Evolutionary conservation across 2,888 invertebrate genomes (phyloP).

Genomic region (Hecatera dysodea): DNA sequence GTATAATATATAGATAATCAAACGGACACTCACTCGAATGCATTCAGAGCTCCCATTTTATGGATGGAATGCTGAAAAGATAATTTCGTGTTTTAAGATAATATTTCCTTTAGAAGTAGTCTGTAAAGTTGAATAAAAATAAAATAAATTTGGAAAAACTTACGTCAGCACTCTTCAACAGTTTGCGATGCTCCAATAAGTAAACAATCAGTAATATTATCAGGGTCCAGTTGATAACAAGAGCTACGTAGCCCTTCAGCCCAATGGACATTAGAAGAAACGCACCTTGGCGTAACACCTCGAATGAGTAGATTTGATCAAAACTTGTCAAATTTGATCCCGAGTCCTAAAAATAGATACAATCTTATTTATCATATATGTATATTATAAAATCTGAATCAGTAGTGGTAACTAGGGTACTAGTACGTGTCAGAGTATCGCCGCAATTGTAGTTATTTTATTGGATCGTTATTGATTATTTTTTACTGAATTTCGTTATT

Average conservation of each 20-base stretch:
- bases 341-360: conserved; percentile 15
- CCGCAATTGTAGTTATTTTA: too few relatives aligned
- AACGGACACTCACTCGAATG: conserved; percentile 80
- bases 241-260: conserved; percentile 77
- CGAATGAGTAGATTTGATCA: conserved; percentile 59
- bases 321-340: background rate
- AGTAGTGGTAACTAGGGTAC: too few relatives aligned
- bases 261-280: conserved; percentile 75
- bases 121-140: background rate
- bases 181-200: conserved; percentile 63
- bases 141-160: conserved; percentile 24
- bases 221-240: conserved; percentile 72
- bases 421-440: too few relatives aligned
- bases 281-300: conserved; percentile 75
- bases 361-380: background rate
- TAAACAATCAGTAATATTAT: conserved; percentile 71
- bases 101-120: background rate
- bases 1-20: background rate
- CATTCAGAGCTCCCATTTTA: conserved; percentile 76
- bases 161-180: conserved; percentile 71
- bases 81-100: conserved; percentile 5
- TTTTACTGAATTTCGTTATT: too few relatives aligned
- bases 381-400: too few relatives aligned
- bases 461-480: too few relatives aligned
- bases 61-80: conserved; percentile 80